Base-by-base conservation (phyloP, 2,113 vertebrate genomes). In the Acrocephalus arundinaceus region DNA sequence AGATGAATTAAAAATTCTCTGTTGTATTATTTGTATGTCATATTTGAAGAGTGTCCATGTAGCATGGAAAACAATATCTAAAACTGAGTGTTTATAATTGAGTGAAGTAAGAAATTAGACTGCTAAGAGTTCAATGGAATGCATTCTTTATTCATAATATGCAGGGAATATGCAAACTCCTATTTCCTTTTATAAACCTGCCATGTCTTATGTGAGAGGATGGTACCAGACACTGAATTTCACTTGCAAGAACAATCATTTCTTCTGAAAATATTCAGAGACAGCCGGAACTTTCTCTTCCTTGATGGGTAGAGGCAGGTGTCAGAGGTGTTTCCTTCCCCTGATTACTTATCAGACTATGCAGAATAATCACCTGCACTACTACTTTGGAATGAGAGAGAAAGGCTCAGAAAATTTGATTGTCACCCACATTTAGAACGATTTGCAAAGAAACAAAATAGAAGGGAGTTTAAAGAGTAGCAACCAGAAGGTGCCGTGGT, bases 1-100 rank as follows among this genome's bases (percentile, higher is more conserved):
- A 52, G 11, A n/a, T 39, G 27, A 91, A 89, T 79, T 87, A 49
- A 93, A 89, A 95, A 85, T 86, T 88, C 80, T 61, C 70, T 94
- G 85, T 94, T 25, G 9, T 51, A n/a, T 61, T 63, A 30, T 28
- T 77, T 66, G 15, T 27, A 39, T 68, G 33, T 57, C 18, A 35
- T 58, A 13, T 63, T 71, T 78, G 63, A 78, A 51, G 20, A 75
- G 22, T 67, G 39, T 91, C 48, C 28, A 43, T 41, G 15, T 46
- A 39, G n/a, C 15, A 55, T 59, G 68, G 75, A 16, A 86, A 87
- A 80, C 58, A n/a, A 58, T 27, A n/a, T 14, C 18, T 52, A 77
- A 86, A 96, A 77, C 7, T 63, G 63, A 48, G 21, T 10, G 6
- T 62, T 95, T 91, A 15, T 77, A 77, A 61, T 24, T 45, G 27